Conservation (phyloP, 2,888 invertebrate species). For the Microplitis manilae region DNA sequence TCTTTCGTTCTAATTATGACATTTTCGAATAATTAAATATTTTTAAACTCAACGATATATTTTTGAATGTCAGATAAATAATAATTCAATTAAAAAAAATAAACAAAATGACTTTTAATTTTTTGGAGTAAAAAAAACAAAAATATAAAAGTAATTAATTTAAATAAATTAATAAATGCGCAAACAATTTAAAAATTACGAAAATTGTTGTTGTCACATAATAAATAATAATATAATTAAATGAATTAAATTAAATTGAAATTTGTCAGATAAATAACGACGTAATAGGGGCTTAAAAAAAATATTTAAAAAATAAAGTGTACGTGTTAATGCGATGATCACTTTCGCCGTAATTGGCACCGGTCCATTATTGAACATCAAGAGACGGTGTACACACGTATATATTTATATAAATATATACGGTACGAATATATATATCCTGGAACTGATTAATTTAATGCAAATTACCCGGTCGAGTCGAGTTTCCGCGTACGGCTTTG, state of each 20-base stretch:
- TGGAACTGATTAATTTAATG: conserved; percentile 53
- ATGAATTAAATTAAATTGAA: background rate
- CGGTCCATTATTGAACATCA: background rate
- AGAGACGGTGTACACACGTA: background rate
- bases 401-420: conserved; percentile 4
- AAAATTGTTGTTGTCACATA: background rate
- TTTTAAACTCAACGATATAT: no score
- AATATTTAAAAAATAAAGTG: background rate
- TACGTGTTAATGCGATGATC: background rate
- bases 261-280: background rate
- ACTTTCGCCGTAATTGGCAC: background rate
- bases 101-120: no score
- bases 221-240: background rate
- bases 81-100: no score
- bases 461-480: conserved; percentile 45
- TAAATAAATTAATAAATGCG: no score
- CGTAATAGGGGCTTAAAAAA: background rate
- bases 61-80: no score
- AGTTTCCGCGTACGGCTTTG: conserved; percentile 39
- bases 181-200: background rate
- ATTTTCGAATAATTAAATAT: background rate
- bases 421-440: conserved; percentile 40
- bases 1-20: background rate
- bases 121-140: no score
- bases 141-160: no score